Conservation (phyloP, 2,888 invertebrate genomes). For the Prosopocoilus inquinatus region DNA sequence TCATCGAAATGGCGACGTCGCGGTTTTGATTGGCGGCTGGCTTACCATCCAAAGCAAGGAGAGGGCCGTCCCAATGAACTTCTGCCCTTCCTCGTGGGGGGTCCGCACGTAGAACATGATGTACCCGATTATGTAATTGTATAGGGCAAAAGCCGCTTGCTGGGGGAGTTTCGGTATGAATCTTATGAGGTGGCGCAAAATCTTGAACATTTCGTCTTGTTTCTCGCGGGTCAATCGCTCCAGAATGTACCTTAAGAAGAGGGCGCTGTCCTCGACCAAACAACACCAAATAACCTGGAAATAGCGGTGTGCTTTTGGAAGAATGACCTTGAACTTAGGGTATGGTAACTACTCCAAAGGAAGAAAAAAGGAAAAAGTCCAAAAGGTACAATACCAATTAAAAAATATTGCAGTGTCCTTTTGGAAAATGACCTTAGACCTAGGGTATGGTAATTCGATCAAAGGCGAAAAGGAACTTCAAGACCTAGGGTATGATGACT, state of each 20-base stretch:
- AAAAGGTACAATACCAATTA: too few species aligned
- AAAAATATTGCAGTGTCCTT: too few species aligned
- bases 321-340: too few species aligned
- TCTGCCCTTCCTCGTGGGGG: constrained; percentile 93
- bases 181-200: constrained; percentile 85
- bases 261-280: constrained; percentile 94
- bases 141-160: constrained; percentile 96
- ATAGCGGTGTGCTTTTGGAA: too few species aligned
- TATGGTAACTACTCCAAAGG: too few species aligned
- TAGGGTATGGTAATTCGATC: too few species aligned
- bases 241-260: constrained; percentile 92
- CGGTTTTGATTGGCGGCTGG: background rate
- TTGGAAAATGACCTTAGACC: too few species aligned
- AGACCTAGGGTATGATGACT: too few species aligned
- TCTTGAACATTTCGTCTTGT: constrained; percentile 92
- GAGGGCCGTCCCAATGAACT: constrained; percentile 90
- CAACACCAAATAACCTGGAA: constrained; percentile 93
- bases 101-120: constrained; percentile 99
- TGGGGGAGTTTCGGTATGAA: constrained; percentile 92
- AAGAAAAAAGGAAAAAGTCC: too few species aligned
- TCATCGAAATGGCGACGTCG: background rate
- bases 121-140: constrained; percentile 98
- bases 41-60: constrained; percentile 94
- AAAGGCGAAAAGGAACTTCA: too few species aligned
- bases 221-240: constrained; percentile 92